These are phyloP conservation scores for Labeo calbasu DNA, from an alignment of 2,797 vertebrate species.

Conservation along the genomic window DNA sequence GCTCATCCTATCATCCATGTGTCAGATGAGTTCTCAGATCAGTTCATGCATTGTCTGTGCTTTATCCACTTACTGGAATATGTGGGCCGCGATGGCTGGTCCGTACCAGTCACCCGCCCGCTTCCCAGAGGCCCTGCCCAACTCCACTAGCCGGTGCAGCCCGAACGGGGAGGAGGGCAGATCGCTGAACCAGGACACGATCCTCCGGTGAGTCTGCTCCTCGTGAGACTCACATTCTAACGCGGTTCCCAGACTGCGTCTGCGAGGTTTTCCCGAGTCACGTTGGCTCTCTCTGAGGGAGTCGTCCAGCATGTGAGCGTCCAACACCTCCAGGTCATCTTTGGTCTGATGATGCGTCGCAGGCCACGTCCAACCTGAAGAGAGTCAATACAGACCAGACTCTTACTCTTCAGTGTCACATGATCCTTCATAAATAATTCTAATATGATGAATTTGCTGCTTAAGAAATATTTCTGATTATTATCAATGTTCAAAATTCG, in stretches of 20 bases:
- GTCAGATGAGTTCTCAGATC: too few relatives aligned
- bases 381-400: background rate
- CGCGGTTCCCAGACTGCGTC: conserved; percentile 69
- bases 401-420: too few relatives aligned
- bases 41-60: background rate
- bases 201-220: conserved; percentile 78
- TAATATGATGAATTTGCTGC: too few relatives aligned
- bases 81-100: conserved; percentile 86
- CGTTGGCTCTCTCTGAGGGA: conserved; percentile 5
- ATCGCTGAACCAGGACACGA: conserved; percentile 88
- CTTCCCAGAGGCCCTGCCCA: conserved; percentile 84
- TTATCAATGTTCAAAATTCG: too few relatives aligned
- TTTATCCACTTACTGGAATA: conserved; percentile 82
- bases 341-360: conserved; percentile 66
- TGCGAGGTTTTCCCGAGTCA: conserved; percentile 39
- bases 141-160: conserved; percentile 84
- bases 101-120: conserved; percentile 93
- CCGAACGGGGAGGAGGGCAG: conserved; percentile 81
- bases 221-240: conserved; percentile 61
- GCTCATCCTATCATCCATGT: too few relatives aligned
- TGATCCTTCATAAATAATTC: too few relatives aligned
- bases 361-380: conserved; percentile 83
- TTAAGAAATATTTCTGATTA: too few relatives aligned
- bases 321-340: conserved; percentile 77
- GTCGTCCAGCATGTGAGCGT: conserved; percentile 33